Evolutionary conservation across 2,888 invertebrate species (phyloP).

Genomic region (Scaptomyza reducta): DNA sequence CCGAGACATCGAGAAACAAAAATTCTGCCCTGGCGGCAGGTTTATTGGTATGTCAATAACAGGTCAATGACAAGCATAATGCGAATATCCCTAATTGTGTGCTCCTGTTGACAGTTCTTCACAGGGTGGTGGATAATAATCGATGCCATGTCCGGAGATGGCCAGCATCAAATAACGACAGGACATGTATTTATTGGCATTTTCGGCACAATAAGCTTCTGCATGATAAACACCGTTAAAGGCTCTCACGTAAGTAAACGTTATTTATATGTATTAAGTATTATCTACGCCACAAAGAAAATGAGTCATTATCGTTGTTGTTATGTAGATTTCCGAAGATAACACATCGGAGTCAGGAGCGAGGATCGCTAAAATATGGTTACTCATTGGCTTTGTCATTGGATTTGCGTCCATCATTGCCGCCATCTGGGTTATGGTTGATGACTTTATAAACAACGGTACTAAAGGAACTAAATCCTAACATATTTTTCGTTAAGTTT

Average conservation of each 20-base stretch:
- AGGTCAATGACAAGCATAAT: conserved; percentile 51
- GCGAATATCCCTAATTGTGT: conserved; percentile 21
- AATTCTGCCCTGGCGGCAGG: conserved; percentile 94
- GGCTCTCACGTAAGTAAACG: conserved; percentile 90
- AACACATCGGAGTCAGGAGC: conserved; percentile 87
- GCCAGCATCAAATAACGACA: conserved; percentile 87
- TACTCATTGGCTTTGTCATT: conserved; percentile 97
- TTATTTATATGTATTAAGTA: background rate
- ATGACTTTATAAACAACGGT: conserved; percentile 90
- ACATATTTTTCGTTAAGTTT: background rate
- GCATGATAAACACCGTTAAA: conserved; percentile 98
- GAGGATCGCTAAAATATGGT: conserved; percentile 95
- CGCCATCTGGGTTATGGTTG: conserved; percentile 97
- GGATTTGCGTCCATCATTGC: conserved; percentile 98
- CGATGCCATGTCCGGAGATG: conserved; percentile 94
- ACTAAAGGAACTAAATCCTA: conserved; percentile 57
- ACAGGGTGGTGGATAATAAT: conserved; percentile 99
- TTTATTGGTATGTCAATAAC: conserved; percentile 88
- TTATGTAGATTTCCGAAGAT: conserved; percentile 73
- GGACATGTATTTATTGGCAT: conserved; percentile 96
- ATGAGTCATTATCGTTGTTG: conserved; percentile 53
- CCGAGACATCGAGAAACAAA: conserved; percentile 94
- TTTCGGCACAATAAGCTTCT: conserved; percentile 95
- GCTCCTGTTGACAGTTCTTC: conserved; percentile 89
- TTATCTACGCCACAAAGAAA: conserved; percentile 35